phyloP scores from a whole-genome alignment of 2,888 invertebrate species.

The Troilus luridus region DNA sequence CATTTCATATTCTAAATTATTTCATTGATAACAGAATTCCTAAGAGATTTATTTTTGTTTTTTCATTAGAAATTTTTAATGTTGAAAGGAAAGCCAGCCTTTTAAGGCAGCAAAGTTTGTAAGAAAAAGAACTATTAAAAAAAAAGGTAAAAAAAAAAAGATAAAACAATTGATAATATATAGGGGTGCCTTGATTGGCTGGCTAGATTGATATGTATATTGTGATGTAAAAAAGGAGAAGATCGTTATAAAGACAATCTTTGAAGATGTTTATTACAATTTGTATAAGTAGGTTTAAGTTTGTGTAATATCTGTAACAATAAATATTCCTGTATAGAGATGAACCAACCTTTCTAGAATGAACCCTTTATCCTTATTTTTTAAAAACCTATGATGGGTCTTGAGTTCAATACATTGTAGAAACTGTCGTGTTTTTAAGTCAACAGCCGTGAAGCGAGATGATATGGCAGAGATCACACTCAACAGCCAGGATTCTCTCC shows the following conservation, averaged over 20 bases:
- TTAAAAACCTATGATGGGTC: too few species aligned
- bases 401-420: too few species aligned
- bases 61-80: slow-evolving; percentile 32
- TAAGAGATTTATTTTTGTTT: slow-evolving; percentile 28
- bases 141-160: background rate
- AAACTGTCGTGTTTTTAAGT: too few species aligned
- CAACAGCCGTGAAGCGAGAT: too few species aligned
- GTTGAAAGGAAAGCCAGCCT: slow-evolving; percentile 36
- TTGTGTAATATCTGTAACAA: slow-evolving; percentile 46
- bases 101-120: slow-evolving; percentile 24
- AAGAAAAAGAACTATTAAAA: background rate
- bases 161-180: background rate
- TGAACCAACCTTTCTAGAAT: background rate
- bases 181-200: slow-evolving; percentile 35
- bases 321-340: slow-evolving; percentile 33
- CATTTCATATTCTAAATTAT: slow-evolving; percentile 43
- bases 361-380: background rate
- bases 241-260: slow-evolving; percentile 52
- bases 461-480: too few species aligned
- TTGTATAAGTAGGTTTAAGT: slow-evolving; percentile 56
- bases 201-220: slow-evolving; percentile 7
- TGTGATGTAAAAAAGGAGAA: slow-evolving; percentile 17
- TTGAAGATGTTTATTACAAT: slow-evolving; percentile 52
- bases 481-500: too few species aligned
- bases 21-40: slow-evolving; percentile 10